Conservation (phyloP, 2,888 invertebrate species). For the Papilio gigon region DNA sequence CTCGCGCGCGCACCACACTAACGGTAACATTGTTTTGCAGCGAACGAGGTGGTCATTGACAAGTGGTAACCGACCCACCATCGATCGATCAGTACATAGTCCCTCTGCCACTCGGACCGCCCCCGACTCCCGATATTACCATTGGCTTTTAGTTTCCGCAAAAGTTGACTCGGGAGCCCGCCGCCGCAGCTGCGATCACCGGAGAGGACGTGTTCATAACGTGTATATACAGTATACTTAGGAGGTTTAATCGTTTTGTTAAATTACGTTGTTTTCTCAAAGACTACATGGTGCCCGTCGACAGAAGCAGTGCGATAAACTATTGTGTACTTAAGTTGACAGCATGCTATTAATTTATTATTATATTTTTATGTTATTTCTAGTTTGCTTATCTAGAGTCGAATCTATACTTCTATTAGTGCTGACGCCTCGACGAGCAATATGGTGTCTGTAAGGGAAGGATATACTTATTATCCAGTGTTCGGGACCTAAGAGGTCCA, state of each 20-base stretch:
- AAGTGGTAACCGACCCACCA: conserved; percentile 84
- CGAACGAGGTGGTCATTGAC: conserved; percentile 87
- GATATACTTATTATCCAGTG: conserved; percentile 80
- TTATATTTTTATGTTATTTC: conserved; percentile 78
- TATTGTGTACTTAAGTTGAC: conserved; percentile 81
- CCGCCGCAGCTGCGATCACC: conserved; percentile 61
- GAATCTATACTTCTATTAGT: conserved; percentile 79
- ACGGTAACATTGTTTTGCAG: conserved; percentile 84
- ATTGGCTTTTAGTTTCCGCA: conserved; percentile 63
- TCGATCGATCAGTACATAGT: conserved; percentile 75
- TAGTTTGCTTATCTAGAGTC: conserved; percentile 82
- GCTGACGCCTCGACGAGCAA: conserved; percentile 82
- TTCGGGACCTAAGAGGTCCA: conserved; percentile 80
- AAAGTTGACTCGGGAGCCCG: conserved; percentile 42
- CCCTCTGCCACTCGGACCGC: conserved; percentile 76
- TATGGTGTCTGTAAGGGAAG: conserved; percentile 82
- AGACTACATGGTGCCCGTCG: conserved; percentile 83
- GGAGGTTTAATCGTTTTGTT: conserved; percentile 81
- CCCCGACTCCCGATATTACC: conserved; percentile 69
- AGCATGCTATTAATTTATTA: conserved; percentile 80
- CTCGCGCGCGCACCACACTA: conserved; percentile 67
- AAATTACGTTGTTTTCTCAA: conserved; percentile 77
- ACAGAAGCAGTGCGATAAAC: conserved; percentile 80
- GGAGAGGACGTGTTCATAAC: conserved; percentile 81
- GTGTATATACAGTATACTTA: conserved; percentile 83